Conservation (phyloP, 2,888 invertebrate species). For the Pogonocherus hispidulus region DNA sequence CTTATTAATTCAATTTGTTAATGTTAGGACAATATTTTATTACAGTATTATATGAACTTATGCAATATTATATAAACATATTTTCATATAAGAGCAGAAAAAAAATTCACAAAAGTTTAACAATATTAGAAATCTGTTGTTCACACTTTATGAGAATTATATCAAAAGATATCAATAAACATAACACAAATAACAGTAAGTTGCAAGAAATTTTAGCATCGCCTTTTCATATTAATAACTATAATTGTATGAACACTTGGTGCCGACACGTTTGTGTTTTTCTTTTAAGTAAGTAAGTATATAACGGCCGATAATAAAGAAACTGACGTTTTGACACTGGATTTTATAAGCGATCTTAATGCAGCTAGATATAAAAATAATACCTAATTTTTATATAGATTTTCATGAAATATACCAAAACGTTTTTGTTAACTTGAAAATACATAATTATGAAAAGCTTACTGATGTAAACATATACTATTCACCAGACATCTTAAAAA, state of each 20-base stretch:
- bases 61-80: too few species aligned
- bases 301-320: background rate
- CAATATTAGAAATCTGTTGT: slow-evolving; percentile 11
- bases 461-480: background rate
- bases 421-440: background rate
- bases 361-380: background rate
- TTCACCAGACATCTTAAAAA: background rate
- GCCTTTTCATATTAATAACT: slow-evolving; percentile 18
- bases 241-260: slow-evolving; percentile 2
- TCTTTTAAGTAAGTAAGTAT: slow-evolving; percentile 8
- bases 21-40: slow-evolving; percentile 3
- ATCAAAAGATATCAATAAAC: slow-evolving; percentile 12
- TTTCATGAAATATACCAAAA: slow-evolving; percentile 9
- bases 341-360: background rate
- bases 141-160: slow-evolving; percentile 19
- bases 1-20: slow-evolving; percentile 1
- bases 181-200: background rate
- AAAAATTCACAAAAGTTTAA: background rate
- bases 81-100: background rate
- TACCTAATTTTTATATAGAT: slow-evolving; percentile 16
- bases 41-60: background rate
- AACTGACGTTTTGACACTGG: background rate
- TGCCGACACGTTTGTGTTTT: slow-evolving; percentile 3
- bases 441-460: background rate
- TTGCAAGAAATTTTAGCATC: slow-evolving; percentile 21